Evolutionary conservation across 2,113 vertebrate genomes (phyloP), one percentile per base, ranked within the genome.

Genomic region (Poecile atricapillus): DNA sequence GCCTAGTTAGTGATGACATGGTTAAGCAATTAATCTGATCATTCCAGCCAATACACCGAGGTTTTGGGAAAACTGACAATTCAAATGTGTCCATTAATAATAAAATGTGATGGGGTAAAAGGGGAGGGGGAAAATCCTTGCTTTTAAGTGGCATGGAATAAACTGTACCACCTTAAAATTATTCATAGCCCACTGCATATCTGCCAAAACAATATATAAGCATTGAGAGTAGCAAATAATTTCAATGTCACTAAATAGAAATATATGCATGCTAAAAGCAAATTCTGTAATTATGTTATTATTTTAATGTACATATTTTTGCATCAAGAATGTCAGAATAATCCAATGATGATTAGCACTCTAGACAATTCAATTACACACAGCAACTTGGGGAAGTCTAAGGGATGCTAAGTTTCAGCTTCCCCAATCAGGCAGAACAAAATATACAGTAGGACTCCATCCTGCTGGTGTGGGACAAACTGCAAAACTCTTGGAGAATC

Each of bases 161-260:
- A 95, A 80, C 63, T 35, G n/a, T n/a, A 56, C 56, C 80, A 95
- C 90, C 70, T 80, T 90, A 85, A 91, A 94, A 85, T 95, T 85
- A 80, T 16, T 86, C 70, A 65, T 11, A 93, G 59, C 15, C 47
- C 47, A 37, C 67, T 90, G 82, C 70, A 7, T 76, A 52, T 52
- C 83, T 97, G 91, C 94, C 95, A 94, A 92, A 91, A 49, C 46
- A 91, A 94, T 89, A 87, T 2, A 76, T 10, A 75, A 74, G 82
- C 47, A 58, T 13, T 68, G 28, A 33, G n/a, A 75, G 41, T 13
- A 76, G 20, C 59, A 87, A 94, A 90, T 93, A 53, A 92, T 93
- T 93, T 79, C 43, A 62, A 0, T 91, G 91, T 85, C 93, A 83
- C 9, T 25, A 53, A 69, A 58, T 78, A 83, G 37, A 87, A 91